phyloP scores from a whole-genome alignment of 2,797 vertebrate genomes.

The Crocidura indochinensis region DNA sequence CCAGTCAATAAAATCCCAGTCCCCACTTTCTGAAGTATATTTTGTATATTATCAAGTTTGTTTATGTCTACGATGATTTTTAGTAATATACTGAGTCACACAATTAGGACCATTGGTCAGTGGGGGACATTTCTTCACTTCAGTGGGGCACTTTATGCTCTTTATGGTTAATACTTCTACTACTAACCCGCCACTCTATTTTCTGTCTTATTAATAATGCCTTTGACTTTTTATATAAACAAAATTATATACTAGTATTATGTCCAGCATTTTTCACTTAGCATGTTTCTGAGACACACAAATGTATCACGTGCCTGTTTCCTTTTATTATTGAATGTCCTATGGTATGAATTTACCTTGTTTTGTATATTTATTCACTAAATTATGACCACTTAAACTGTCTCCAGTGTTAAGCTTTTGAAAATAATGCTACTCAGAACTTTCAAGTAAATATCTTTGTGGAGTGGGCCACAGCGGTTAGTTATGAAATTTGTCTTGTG shows the following conservation, averaged over 20 bases:
- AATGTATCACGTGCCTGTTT: not conserved
- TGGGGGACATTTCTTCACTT: not conserved
- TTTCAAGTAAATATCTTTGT: not conserved
- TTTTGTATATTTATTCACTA: not conserved
- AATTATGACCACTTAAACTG: not conserved
- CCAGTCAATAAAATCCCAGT: no score
- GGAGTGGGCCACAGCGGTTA: no score
- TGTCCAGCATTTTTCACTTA: not conserved
- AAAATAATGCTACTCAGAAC: no score
- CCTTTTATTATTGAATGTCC: not conserved
- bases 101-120: not conserved
- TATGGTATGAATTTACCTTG: not conserved
- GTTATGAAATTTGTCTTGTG: no score
- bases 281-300: not conserved
- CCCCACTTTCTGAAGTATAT: constrained; percentile 5
- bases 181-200: not conserved
- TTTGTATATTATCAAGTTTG: constrained; percentile 40
- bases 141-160: not conserved
- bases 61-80: not conserved
- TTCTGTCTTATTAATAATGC: not conserved
- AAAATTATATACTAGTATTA: not conserved
- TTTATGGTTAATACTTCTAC: not conserved
- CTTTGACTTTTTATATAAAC: not conserved
- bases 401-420: not conserved
- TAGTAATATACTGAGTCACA: not conserved